A percentile compares a stretch with the other conserved stretches of the same genome.
These are phyloP conservation scores for Lethenteron camtschaticum DNA, from an alignment of 2,113 vertebrate species.

Conservation along the genomic window DNA sequence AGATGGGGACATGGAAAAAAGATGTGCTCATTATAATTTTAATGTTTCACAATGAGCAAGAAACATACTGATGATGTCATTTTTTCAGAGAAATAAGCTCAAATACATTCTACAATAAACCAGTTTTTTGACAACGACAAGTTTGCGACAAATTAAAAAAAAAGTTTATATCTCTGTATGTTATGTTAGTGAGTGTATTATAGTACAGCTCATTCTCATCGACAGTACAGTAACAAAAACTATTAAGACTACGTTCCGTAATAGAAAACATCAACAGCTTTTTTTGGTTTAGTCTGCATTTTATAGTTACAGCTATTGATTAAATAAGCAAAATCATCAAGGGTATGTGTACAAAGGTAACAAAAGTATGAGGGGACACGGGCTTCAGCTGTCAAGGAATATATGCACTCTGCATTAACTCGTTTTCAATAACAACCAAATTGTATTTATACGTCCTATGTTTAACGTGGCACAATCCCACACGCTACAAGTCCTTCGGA, in stretches of 20 bases:
- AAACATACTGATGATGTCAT: constrained; percentile 99
- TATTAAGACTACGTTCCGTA: constrained; percentile 99
- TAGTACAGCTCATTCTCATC: constrained; percentile 99
- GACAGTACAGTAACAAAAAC: constrained; percentile 99
- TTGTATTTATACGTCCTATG: too few relatives aligned
- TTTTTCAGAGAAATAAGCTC: constrained; percentile 99
- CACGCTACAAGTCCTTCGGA: constrained; percentile 52
- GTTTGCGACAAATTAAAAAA: constrained; percentile 74
- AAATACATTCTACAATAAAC: constrained; percentile 99
- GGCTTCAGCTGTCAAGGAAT: constrained; percentile 46
- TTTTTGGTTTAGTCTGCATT: constrained; percentile 99
- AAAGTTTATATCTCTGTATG: constrained; percentile 83
- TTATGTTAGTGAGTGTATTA: constrained; percentile 68
- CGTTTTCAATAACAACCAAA: constrained; percentile 20
- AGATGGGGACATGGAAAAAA: constrained; percentile 20
- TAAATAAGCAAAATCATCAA: constrained; percentile 18
- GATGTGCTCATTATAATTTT: constrained; percentile 91
- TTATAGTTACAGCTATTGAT: constrained; percentile 91
- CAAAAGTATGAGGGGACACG: constrained; percentile 24
- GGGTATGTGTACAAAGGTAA: constrained; percentile 18
- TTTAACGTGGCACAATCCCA: constrained; percentile 19
- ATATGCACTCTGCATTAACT: constrained; percentile 28
- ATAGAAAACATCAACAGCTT: constrained; percentile 99
- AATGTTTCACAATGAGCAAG: constrained; percentile 99
- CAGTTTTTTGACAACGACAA: constrained; percentile 96